Percentiles rank a stretch among this genome's conserved stretches.
Conservation (phyloP, 1,140 invertebrate species). For the Leptinotarsa defecta region DNA sequence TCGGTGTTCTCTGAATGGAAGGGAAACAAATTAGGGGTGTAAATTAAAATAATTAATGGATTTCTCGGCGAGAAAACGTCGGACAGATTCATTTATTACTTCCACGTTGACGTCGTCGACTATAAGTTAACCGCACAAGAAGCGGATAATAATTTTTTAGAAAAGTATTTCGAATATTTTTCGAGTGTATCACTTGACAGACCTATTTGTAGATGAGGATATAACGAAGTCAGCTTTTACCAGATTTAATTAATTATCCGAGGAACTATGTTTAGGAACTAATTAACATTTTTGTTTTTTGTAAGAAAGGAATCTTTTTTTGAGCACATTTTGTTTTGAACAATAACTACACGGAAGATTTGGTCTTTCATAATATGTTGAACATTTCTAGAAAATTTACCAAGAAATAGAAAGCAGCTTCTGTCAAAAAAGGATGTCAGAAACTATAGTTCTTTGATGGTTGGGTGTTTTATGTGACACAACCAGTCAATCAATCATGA, state of each 20-base stretch:
- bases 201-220: slow-evolving; percentile 33
- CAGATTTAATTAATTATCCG: slow-evolving; percentile 34
- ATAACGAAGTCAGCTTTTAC: slow-evolving; percentile 30
- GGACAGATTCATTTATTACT: slow-evolving; percentile 19
- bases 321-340: no score
- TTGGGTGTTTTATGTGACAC: no score
- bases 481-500: no score
- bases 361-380: no score
- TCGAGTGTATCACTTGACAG: slow-evolving; percentile 30
- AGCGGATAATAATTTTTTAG: slow-evolving; percentile 26
- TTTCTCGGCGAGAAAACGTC: neutral
- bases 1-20: neutral
- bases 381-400: no score
- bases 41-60: slow-evolving; percentile 26
- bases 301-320: neutral
- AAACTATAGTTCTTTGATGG: no score
- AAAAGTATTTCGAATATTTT: slow-evolving; percentile 26
- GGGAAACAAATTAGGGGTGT: slow-evolving; percentile 8
- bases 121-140: slow-evolving; percentile 31
- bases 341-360: no score
- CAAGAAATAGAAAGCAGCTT: no score
- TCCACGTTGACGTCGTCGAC: slow-evolving; percentile 1
- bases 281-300: slow-evolving; percentile 34
- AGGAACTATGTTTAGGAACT: slow-evolving; percentile 34
- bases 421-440: no score